phyloP scores from a whole-genome alignment of 2,888 invertebrate species.

The Acrobasis suavella region DNA sequence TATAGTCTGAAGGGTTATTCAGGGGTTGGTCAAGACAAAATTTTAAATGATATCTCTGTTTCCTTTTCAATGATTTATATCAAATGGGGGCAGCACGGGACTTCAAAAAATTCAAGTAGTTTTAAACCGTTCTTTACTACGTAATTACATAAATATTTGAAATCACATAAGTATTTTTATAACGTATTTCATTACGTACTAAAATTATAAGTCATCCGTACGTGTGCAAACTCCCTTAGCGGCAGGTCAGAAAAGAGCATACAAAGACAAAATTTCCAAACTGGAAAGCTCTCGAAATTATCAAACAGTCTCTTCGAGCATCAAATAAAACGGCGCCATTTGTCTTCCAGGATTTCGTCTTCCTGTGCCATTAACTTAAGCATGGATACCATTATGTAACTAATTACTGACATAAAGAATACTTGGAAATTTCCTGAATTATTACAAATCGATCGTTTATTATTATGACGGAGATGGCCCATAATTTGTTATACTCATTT shows the following conservation, averaged over 20 bases:
- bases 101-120: too few species aligned
- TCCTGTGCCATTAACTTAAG: slow-evolving; percentile 23
- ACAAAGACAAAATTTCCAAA: slow-evolving; percentile 59
- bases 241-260: slow-evolving; percentile 57
- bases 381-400: slow-evolving; percentile 19
- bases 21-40: too few species aligned
- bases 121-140: too few species aligned
- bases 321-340: slow-evolving; percentile 34
- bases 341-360: slow-evolving; percentile 30
- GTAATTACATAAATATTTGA: too few species aligned
- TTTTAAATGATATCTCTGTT: too few species aligned
- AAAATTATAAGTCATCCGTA: not conserved
- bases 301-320: slow-evolving; percentile 34
- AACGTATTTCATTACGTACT: not conserved
- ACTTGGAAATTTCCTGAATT: slow-evolving; percentile 18
- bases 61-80: too few species aligned
- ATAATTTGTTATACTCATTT: slow-evolving; percentile 13
- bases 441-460: slow-evolving; percentile 23
- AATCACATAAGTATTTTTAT: too few species aligned
- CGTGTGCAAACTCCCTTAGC: slow-evolving; percentile 27
- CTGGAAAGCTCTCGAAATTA: slow-evolving; percentile 50
- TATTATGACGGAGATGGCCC: slow-evolving; percentile 20
- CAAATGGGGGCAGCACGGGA: too few species aligned
- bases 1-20: too few species aligned
- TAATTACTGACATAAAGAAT: slow-evolving; percentile 21